Evolutionary conservation across 2,797 vertebrate genomes (phyloP), one percentile per base, ranked within the genome.

Genomic region (Austrolebias charrua): DNA sequence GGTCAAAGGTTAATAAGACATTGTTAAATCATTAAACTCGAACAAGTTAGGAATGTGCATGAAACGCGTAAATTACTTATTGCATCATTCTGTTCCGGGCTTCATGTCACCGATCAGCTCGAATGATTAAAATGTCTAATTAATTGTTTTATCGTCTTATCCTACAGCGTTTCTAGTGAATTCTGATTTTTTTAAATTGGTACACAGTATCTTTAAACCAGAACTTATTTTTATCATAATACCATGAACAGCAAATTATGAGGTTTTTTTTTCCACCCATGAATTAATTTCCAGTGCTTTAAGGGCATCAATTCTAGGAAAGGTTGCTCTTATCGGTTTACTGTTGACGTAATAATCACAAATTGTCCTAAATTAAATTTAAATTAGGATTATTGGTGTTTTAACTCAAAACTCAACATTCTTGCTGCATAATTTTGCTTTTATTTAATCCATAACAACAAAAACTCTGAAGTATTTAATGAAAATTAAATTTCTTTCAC

Each of bases 1-100:
- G 33, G 50, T 63, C 46, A 31, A 59, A 59, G 24, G 31, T 63
- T 50, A n/a, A 57, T 47, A 19, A 54, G 6, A 49, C 43, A 51
- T 43, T 29, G 43, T 54, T 62, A 6, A 50, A 16, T 35, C 50
- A 52, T 67, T 52, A 53, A 69, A 61, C 47, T 4, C 31, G 15
- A 48, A 60, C 29, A 40, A 38, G 50, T 44, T 15, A 43, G 29
- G 51, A 63, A 54, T 54, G 44, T 54, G 1, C 2, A 12, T 43
- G 10, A 51, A 42, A 50, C 6, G 13, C 15, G n/a, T 29, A 4
- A 33, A 24, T 8, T 24, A 42, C 5, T 35, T 24, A n/a, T 45
- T 18, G 16, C 46, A 47, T 47, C 3, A 47, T 47, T 20, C 8
- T 42, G 20, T 42, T 5, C 20, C 16, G 42, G 13, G 15, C 28